phyloP scores from a whole-genome alignment of 2,797 vertebrate species.

The Triplophysa bombifrons region DNA sequence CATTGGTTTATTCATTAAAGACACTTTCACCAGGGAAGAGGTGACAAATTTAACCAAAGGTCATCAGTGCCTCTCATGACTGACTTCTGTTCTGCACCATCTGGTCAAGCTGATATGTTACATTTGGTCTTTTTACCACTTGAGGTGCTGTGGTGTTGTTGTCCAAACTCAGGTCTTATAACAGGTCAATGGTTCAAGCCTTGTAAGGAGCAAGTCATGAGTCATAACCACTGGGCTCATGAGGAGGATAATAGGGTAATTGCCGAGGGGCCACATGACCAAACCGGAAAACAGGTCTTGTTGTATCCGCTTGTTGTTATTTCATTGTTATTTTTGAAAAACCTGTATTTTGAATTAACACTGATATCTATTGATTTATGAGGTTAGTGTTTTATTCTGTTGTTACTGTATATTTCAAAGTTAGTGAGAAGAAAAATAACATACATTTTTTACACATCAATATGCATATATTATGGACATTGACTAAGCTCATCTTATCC shows the following conservation, averaged over 20 bases:
- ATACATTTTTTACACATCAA: too few species aligned
- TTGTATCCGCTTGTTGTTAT: too few species aligned
- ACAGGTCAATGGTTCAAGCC: background rate
- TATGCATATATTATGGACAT: too few species aligned
- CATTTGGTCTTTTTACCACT: background rate
- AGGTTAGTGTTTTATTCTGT: too few species aligned
- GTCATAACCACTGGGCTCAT: background rate
- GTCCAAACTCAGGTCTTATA: background rate
- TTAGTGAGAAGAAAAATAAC: too few species aligned
- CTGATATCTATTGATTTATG: too few species aligned
- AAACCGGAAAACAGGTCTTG: too few species aligned
- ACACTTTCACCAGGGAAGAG: constrained; percentile 42
- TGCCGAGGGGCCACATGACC: too few species aligned
- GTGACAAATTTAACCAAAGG: constrained; percentile 34
- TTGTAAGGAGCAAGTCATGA: background rate
- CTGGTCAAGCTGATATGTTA: background rate
- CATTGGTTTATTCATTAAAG: constrained; percentile 52
- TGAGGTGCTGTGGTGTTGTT: background rate
- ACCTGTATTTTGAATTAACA: too few species aligned
- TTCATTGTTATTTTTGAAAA: too few species aligned
- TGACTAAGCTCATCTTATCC: too few species aligned
- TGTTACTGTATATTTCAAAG: too few species aligned
- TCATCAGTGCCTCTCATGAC: background rate
- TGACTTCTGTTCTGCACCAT: constrained; percentile 28
- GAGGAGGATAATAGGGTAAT: background rate